A percentile compares a stretch with the other conserved stretches of the same genome.
Conservation (phyloP, 2,113 vertebrate genomes). For the Megaptera novaeangliae region DNA sequence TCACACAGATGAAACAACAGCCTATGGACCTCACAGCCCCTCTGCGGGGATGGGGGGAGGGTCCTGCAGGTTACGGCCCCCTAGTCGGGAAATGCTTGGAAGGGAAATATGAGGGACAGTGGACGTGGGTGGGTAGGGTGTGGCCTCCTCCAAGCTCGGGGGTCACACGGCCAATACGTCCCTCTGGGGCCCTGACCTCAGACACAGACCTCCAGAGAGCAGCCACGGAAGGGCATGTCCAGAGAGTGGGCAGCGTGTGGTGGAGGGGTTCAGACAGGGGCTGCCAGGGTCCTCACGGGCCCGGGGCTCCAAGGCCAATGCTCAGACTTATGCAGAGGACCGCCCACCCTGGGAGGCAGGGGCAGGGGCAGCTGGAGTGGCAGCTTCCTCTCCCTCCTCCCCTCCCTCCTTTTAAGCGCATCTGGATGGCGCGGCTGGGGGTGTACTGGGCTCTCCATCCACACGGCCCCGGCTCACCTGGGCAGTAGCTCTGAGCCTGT, state of each 20-base stretch:
- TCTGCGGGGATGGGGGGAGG: too few relatives aligned
- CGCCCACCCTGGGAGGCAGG: neutral
- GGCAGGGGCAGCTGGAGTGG: too few relatives aligned
- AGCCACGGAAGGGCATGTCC: too few relatives aligned
- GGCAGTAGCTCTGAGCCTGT: neutral
- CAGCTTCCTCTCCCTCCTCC: neutral
- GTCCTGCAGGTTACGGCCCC: too few relatives aligned
- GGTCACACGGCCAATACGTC: neutral
- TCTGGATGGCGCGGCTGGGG: too few relatives aligned
- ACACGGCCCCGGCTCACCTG: neutral
- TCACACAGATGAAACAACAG: neutral
- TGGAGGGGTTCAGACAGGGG: neutral
- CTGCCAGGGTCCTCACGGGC: neutral
- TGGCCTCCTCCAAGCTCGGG: neutral
- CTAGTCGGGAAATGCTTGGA: rapidly evolving
- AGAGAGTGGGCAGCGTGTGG: rapidly evolving
- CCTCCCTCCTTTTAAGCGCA: neutral
- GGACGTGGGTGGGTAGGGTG: rapidly evolving
- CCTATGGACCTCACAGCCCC: neutral
- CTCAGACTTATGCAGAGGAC: neutral
- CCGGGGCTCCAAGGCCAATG: neutral
- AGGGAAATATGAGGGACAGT: neutral
- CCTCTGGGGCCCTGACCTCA: neutral
- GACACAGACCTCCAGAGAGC: neutral
- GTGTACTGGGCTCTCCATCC: neutral